phyloP scores from a whole-genome alignment of 2,113 vertebrate species.

The Hypomesus transpacificus region DNA sequence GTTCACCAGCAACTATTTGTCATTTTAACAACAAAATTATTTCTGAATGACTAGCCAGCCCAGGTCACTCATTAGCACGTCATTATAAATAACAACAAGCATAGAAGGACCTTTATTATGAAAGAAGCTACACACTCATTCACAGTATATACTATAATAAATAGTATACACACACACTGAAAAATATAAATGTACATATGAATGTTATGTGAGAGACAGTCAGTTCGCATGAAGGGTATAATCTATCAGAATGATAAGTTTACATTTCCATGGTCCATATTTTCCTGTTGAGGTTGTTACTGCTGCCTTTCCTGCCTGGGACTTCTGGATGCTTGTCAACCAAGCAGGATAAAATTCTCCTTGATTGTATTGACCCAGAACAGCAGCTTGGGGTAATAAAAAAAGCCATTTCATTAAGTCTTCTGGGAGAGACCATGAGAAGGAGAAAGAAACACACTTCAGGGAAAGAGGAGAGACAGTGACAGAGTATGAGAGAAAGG shows the following conservation, averaged over 20 bases:
- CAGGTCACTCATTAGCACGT: no score
- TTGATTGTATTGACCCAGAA: conserved; percentile 4
- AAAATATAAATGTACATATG: background rate
- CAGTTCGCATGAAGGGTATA: no score
- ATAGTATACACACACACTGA: background rate
- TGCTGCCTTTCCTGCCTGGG: background rate
- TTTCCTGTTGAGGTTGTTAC: background rate
- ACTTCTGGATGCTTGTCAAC: background rate
- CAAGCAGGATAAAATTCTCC: background rate
- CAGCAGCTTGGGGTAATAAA: background rate
- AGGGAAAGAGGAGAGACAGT: background rate
- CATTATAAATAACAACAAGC: no score
- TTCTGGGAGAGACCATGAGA: background rate
- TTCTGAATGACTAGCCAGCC: no score
- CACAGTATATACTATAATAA: no score
- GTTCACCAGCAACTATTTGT: no score
- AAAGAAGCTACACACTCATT: no score
- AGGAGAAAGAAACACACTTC: background rate
- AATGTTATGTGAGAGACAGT: background rate
- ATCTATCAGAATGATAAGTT: no score
- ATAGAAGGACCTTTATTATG: no score
- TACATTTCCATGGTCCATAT: background rate
- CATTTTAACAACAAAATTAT: no score
- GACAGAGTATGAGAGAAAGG: background rate
- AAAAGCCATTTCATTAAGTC: conserved; percentile 11